Base-by-base conservation (phyloP, 2,888 invertebrate species). In the Sesia apiformis region DNA sequence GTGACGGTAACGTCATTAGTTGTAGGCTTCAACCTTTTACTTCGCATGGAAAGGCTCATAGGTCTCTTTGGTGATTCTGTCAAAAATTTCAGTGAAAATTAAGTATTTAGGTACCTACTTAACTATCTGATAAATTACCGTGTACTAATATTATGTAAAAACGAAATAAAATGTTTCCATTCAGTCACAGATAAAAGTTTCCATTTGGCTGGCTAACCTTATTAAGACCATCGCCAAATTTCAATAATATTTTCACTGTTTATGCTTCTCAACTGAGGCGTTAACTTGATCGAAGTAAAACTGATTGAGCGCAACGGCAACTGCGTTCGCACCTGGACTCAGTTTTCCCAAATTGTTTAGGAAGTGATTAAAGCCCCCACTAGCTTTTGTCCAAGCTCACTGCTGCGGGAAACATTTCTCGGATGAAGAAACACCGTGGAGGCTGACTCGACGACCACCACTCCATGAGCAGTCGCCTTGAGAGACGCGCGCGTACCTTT, bases 1-100 rank as follows among this genome's bases (percentile, higher is more conserved):
- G 81, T 87, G 41, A 78, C 80, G 3, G 53, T 81, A 49, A 88
- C 87, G 7, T 76, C 84, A n/a, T 38, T 87, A 1, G 55, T 87
- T 3, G 65, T 88, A 8, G 81, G 71, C 1, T 72, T 83, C 64
- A 83, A 87, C 58, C 46, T 87, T 4, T 7, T 88, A 5, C 46
- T 78, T 41, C 76, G 81, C 49, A 65, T 86, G 58, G 81, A 85
- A 59, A 72, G 61, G 55, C 6, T 80, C 1, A 56, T 83, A 4
- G 73, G 69, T 49, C 56, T 72, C 41, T 50, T 50, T 23, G 23
- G 23, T 23, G 23, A 23, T 23, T 23, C 23, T 23, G 23, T 23
- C 23, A 23, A 23, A 23, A 23, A 23, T 23, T 23, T 2, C 23
- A 23, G 23, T 23, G 23, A 23, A 23, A 23, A 23, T 23, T 23